Percentiles rank a stretch among this genome's conserved stretches.
These are phyloP conservation scores for Amblyjoppa proteus DNA, from an alignment of 2,888 invertebrate genomes.

Conservation along the genomic window DNA sequence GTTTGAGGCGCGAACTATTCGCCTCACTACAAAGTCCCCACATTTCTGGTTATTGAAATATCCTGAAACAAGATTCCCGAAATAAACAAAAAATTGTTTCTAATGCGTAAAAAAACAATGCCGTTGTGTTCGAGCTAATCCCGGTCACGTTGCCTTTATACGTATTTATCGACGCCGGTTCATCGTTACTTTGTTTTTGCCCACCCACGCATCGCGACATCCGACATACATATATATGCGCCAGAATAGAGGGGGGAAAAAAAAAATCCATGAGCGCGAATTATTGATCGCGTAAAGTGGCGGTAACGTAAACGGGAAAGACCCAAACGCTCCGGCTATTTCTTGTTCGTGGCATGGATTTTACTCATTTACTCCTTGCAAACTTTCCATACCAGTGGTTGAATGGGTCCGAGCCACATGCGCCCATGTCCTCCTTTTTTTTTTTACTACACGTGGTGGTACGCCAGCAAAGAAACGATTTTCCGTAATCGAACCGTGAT, in stretches of 20 bases:
- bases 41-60: too few species aligned
- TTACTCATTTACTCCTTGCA: slow-evolving; percentile 7
- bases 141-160: neutral
- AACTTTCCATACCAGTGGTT: neutral
- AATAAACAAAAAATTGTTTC: neutral
- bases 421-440: neutral
- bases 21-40: neutral
- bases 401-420: neutral
- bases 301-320: slow-evolving; percentile 1
- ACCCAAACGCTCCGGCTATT: neutral
- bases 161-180: neutral
- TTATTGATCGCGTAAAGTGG: slow-evolving; percentile 34
- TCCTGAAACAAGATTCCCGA: too few species aligned
- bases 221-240: neutral
- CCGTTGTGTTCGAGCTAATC: neutral
- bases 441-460: slow-evolving; percentile 8
- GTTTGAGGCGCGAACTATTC: neutral
- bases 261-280: slow-evolving; percentile 12
- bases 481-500: slow-evolving; percentile 56
- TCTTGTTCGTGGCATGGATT: slow-evolving; percentile 10
- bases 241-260: neutral
- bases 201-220: neutral
- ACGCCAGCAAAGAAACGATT: slow-evolving; percentile 35
- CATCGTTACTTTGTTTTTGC: neutral
- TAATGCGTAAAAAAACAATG: neutral